Evolutionary conservation across 2,888 invertebrate genomes (phyloP).

Genomic region (Oxycera nigricornis): DNA sequence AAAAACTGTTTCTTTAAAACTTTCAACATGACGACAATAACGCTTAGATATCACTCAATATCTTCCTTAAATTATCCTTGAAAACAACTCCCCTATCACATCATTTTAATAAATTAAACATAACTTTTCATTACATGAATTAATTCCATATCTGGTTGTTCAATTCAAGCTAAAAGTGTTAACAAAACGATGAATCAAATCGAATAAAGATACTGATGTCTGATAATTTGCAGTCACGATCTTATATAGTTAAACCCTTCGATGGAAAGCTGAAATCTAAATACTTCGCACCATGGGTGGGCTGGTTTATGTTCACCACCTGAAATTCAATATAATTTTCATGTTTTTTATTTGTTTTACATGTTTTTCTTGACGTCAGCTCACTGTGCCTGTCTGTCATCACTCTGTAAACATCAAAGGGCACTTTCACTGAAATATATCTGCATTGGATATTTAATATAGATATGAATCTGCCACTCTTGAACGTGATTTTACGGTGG

Average conservation of each 20-base stretch:
- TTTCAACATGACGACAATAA: neutral
- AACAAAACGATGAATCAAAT: neutral
- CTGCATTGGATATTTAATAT: constrained; percentile 2
- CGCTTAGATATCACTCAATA: neutral
- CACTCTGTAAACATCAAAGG: neutral
- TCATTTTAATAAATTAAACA: no score
- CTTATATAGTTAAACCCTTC: neutral
- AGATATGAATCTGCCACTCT: neutral
- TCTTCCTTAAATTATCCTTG: neutral
- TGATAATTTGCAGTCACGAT: neutral
- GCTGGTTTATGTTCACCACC: neutral
- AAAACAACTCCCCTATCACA: neutral
- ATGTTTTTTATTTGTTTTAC: neutral
- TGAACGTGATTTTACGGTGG: neutral
- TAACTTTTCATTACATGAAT: no score
- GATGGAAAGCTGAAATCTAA: constrained; percentile 13
- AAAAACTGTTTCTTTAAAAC: no score
- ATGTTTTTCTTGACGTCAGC: neutral
- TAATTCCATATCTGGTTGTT: neutral
- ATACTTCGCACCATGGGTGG: neutral
- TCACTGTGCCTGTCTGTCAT: neutral
- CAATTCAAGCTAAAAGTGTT: neutral
- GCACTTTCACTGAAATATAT: constrained; percentile 20
- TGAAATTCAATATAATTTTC: constrained; percentile 20
- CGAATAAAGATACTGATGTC: constrained; percentile 1